Evolutionary conservation across 2,888 invertebrate genomes (phyloP), one percentile per base, ranked within the genome.

Genomic region (Clivina fossor): DNA sequence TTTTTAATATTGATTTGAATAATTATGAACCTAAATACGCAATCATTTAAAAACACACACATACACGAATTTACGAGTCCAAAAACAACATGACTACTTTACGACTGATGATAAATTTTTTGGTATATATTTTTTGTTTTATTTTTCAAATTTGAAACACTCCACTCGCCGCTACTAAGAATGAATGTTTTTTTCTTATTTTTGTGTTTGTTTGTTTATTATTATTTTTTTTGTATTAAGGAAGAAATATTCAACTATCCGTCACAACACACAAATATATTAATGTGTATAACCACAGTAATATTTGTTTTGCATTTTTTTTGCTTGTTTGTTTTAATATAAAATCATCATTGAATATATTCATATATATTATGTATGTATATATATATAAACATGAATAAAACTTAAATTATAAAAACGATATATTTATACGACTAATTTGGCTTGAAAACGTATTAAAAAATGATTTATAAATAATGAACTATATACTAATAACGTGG

Each of bases 381-480:
- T n/a, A 37, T 15, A 16, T 15, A 51, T 51, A 51, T 22, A 51
- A 51, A 51, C 51, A 40, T 49, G 26, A 38, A 49, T 49, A 38
- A 19, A 48, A 49, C 49, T 49, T 38, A 49, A 49, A 49, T 49
- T 49, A 49, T 38, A 50, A 50, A 16, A 50, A 50, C 50, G 50
- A 50, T 50, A 47, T 47, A 33, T 38, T 8, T 43, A 15, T 55
- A 55, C 40, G 55, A 55, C 46, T 55, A 55, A 55, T 55, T 55
- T 55, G 55, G 55, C 55, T 55, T 55, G 47, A 55, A 55, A 46
- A 55, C 47, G 55, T 55, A 47, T 55, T 55, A 55, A 55, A 48
- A 55, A 55, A 55, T 55, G 55, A 55, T 55, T 67, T 68, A 69
- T 68, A 70, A 70, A 70, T 72, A 69, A 72, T 70, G 72, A 71